Percentiles rank a stretch among this genome's conserved stretches.
Evolutionary conservation across 1,140 invertebrate species (phyloP).

Genomic region (Euwallacea similis): DNA sequence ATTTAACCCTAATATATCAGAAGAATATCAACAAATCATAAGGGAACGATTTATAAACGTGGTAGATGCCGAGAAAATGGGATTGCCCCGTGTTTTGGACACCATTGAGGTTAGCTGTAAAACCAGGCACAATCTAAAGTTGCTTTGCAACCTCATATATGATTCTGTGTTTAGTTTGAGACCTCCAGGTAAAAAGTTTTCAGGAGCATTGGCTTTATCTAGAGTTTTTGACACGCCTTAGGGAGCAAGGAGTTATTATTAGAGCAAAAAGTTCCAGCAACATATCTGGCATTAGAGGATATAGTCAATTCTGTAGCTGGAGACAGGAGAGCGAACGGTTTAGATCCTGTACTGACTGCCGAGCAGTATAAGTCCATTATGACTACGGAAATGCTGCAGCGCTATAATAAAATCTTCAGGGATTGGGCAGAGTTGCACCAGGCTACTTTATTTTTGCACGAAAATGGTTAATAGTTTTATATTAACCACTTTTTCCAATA

Average conservation of each 20-base stretch:
- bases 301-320: conserved; percentile 79
- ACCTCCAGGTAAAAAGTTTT: conserved; percentile 66
- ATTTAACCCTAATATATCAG: conserved; percentile 71
- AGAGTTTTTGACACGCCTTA: background rate
- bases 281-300: conserved; percentile 92
- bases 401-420: conserved; percentile 72
- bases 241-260: conserved; percentile 89
- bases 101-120: conserved; percentile 88
- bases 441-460: conserved; percentile 94
- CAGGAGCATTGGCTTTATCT: background rate
- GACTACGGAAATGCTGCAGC: conserved; percentile 68
- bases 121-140: conserved; percentile 87
- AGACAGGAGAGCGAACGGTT: conserved; percentile 65
- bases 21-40: conserved; percentile 87
- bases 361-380: conserved; percentile 80
- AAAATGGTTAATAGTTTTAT: conserved; percentile 73
- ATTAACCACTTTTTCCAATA: background rate
- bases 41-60: conserved; percentile 89
- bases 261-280: conserved; percentile 94
- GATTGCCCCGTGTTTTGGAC: conserved; percentile 89
- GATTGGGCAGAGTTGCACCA: conserved; percentile 91
- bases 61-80: conserved; percentile 94
- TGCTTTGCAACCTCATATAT: conserved; percentile 91
- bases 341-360: conserved; percentile 87
- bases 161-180: conserved; percentile 89